A percentile compares a stretch with the other conserved stretches of the same genome.
phyloP scores from a whole-genome alignment of 2,888 invertebrate genomes.

The Dryobota labecula region DNA sequence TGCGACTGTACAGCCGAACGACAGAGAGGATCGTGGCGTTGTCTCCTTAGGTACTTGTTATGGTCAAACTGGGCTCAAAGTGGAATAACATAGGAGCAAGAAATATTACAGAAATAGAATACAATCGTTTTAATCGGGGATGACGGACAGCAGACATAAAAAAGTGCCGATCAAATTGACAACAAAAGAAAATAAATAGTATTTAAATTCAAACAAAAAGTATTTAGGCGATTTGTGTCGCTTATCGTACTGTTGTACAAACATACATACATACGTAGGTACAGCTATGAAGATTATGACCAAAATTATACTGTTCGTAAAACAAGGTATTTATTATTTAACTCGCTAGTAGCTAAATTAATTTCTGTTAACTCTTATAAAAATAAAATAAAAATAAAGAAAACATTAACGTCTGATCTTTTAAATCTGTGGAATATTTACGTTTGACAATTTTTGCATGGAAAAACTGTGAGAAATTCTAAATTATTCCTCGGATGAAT shows the following conservation, averaged over 20 bases:
- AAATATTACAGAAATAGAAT: no score
- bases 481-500: neutral
- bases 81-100: no score
- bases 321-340: neutral
- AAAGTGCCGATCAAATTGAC: no score
- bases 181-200: no score
- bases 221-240: no score
- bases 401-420: neutral
- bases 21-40: conserved; percentile 29
- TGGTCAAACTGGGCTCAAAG: no score
- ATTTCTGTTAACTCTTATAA: no score
- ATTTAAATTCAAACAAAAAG: no score
- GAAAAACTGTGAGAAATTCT: neutral
- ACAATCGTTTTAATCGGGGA: no score
- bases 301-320: neutral
- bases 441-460: neutral
- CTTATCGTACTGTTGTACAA: no score
- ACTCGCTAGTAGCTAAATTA: neutral
- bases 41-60: neutral
- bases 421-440: neutral
- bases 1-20: conserved; percentile 65
- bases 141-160: no score
- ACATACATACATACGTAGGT: neutral
- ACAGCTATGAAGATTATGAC: neutral
- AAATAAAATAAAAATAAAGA: no score